Base-by-base conservation (phyloP, 2,797 vertebrate genomes). In the Falco biarmicus region DNA sequence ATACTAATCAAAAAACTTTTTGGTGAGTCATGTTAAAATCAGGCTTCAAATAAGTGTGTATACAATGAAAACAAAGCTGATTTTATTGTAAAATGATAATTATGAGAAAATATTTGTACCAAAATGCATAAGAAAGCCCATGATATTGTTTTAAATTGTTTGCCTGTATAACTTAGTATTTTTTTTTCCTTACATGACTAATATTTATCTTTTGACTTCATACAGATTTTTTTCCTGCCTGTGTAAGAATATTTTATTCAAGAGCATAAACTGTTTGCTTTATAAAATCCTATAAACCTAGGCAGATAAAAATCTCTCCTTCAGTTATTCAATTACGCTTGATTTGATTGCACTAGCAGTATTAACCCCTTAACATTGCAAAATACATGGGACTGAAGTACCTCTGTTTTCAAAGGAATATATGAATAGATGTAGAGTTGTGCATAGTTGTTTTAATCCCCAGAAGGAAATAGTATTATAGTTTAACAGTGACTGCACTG, bases 41-140 rank as follows among this genome's bases (percentile, higher is more conserved):
- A 80, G 7, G 32, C 61, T 88, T 8, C 26, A 88, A 69, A 34
- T 34, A 82, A 53, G 15, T n/a, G 10, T 24, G 31, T n/a, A 78
- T 80, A 77, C 48, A 96, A 61, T 34, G 43, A 94, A 93, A 76
- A 32, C 5, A 51, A 48, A 65, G 6, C 12, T 47, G 29, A 80
- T 85, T 96, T 92, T 80, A 50, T 53, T 54, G 61, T 63, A 81
- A 92, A 93, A 91, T 57, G 37, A 9, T 92, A 95, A 86, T 88
- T 47, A 41, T 18, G 54, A 37, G 6, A 29, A 15, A 50, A 43
- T 66, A 11, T 13, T n/a, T 85, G 3, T 24, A 76, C 78, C 53
- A 76, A 84, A 89, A 63, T 19, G 39, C 3, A 5, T 70, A 74
- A 43, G 41, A 43, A 78, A 71, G 1, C 3, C 34, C 18, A 45